These are phyloP conservation scores for Synergus laeviventris DNA, from an alignment of 2,888 invertebrate species.

Conservation along the genomic window DNA sequence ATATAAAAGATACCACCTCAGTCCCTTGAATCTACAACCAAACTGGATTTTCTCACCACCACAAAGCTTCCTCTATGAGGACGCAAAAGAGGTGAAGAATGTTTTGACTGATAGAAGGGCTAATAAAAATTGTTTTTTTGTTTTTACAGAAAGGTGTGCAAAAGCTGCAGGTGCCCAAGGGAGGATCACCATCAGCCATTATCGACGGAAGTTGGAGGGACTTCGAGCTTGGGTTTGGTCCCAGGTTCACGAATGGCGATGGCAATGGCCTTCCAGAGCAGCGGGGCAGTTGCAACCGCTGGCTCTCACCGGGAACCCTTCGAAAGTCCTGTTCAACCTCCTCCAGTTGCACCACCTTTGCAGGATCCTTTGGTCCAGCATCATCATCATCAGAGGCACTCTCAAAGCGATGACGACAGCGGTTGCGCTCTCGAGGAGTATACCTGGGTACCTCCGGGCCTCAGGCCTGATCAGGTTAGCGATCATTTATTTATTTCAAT, in stretches of 20 bases:
- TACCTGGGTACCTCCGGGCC: slow-evolving; percentile 97
- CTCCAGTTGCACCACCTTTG: slow-evolving; percentile 62
- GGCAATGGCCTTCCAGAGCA: slow-evolving; percentile 72
- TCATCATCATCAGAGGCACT: slow-evolving; percentile 87
- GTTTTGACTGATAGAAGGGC: not conserved
- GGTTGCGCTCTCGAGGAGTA: slow-evolving; percentile 99
- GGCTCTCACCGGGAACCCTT: slow-evolving; percentile 73
- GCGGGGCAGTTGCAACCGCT: slow-evolving; percentile 73
- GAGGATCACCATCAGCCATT: slow-evolving; percentile 74
- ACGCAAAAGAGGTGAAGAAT: not conserved
- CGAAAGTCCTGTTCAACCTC: slow-evolving; percentile 72
- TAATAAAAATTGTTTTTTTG: slow-evolving; percentile 56
- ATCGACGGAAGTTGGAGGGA: slow-evolving; percentile 65
- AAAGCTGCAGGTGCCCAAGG: slow-evolving; percentile 86
- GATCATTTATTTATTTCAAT: slow-evolving; percentile 31
- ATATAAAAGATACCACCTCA: too few relatives aligned
- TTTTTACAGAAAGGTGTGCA: slow-evolving; percentile 87
- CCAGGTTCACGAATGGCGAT: slow-evolving; percentile 71
- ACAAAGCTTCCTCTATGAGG: too few relatives aligned
- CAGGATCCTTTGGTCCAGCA: slow-evolving; percentile 70
- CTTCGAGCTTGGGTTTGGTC: slow-evolving; percentile 66
- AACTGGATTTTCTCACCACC: too few relatives aligned
- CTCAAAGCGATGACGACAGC: slow-evolving; percentile 97
- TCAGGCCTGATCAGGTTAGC: slow-evolving; percentile 95
- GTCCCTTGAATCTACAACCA: too few relatives aligned